These are phyloP conservation scores for Microcebus ravelobensis DNA, from an alignment of 2,113 vertebrate species.

Conservation along the genomic window DNA sequence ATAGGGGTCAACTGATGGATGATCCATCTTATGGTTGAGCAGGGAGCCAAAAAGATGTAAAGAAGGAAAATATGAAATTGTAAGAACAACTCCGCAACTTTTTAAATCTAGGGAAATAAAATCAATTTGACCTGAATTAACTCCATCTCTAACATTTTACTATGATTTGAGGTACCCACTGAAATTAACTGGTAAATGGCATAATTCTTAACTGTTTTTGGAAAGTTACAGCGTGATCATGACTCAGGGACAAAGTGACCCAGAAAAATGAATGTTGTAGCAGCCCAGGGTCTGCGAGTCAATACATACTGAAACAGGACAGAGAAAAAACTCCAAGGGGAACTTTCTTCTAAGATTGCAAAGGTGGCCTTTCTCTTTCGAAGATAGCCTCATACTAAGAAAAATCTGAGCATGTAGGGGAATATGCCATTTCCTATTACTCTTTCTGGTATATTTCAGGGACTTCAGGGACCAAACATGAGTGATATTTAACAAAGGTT, in stretches of 20 bases:
- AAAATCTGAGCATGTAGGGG: slow-evolving; percentile 29
- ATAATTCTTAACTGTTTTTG: slow-evolving; percentile 44
- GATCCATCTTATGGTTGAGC: background rate
- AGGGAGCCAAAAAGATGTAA: slow-evolving; percentile 17
- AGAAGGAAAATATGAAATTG: slow-evolving; percentile 54
- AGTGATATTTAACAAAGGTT: slow-evolving; percentile 64
- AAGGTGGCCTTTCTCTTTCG: slow-evolving; percentile 62
- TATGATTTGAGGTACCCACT: slow-evolving; percentile 51
- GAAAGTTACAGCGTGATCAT: slow-evolving; percentile 60
- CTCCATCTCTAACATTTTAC: slow-evolving; percentile 30
- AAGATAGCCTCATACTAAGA: slow-evolving; percentile 36
- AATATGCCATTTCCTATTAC: slow-evolving; percentile 29
- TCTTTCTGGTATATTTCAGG: slow-evolving; percentile 18
- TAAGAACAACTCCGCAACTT: slow-evolving; percentile 16
- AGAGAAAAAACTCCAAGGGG: slow-evolving; percentile 65
- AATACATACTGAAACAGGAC: slow-evolving; percentile 46
- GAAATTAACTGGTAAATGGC: slow-evolving; percentile 56
- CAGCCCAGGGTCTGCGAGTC: slow-evolving; percentile 12
- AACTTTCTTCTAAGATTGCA: slow-evolving; percentile 36
- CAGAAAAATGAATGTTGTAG: slow-evolving; percentile 54
- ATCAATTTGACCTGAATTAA: slow-evolving; percentile 52
- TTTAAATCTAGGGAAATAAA: slow-evolving; percentile 51
- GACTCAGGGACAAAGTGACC: slow-evolving; percentile 66
- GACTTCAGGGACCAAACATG: background rate
- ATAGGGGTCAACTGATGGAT: background rate